phyloP scores from a whole-genome alignment of 2,888 invertebrate species.

The Dioctria rufipes region DNA sequence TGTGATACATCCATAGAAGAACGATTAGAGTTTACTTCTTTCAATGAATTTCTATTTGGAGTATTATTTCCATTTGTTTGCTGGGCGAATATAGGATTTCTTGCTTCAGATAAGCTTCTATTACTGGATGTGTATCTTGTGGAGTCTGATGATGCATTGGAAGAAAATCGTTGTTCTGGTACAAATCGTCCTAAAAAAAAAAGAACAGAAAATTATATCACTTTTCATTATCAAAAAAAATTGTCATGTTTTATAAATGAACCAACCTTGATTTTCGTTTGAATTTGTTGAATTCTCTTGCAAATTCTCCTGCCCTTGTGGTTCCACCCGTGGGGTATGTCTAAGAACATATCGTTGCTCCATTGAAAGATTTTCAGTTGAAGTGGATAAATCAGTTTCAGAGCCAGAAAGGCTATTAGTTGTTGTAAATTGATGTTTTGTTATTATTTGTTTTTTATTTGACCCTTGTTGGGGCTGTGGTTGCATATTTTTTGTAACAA shows the following conservation, averaged over 20 bases:
- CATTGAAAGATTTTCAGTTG: constrained; percentile 89
- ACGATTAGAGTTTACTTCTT: constrained; percentile 76
- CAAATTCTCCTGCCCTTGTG: constrained; percentile 91
- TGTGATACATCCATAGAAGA: constrained; percentile 82
- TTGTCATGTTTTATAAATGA: not conserved
- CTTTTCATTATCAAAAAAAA: not conserved
- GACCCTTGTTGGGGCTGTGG: constrained; percentile 55
- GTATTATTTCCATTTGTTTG: constrained; percentile 55
- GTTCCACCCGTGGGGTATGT: constrained; percentile 82
- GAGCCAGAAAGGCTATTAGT: constrained; percentile 79
- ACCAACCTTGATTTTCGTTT: constrained; percentile 59
- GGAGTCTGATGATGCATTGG: constrained; percentile 60
- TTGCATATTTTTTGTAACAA: constrained; percentile 57
- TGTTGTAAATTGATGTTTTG: constrained; percentile 55
- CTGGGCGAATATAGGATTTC: constrained; percentile 59
- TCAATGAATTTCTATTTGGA: constrained; percentile 77
- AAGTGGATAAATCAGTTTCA: constrained; percentile 92
- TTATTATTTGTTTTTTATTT: constrained; percentile 54
- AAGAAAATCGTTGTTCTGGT: constrained; percentile 60
- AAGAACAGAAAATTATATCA: constrained; percentile 14
- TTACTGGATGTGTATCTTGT: constrained; percentile 60
- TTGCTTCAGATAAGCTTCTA: constrained; percentile 61
- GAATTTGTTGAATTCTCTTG: constrained; percentile 69
- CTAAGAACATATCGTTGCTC: constrained; percentile 88
- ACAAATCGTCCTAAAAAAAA: constrained; percentile 56